Evolutionary conservation across 2,888 invertebrate species (phyloP).

Genomic region (Dolichopus griseipennis): DNA sequence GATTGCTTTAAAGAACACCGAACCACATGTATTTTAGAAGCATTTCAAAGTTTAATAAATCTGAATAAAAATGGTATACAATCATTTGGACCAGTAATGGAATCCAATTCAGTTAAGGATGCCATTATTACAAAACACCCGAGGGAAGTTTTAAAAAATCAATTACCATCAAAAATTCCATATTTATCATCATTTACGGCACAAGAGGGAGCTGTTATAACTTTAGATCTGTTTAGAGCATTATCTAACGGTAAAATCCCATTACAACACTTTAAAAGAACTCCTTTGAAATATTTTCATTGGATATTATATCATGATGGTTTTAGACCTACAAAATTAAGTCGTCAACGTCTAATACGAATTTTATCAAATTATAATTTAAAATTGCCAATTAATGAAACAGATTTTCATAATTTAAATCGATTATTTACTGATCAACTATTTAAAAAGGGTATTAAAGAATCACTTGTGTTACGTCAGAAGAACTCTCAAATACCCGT

Average conservation of each 20-base stretch:
- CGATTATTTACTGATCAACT: background rate
- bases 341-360: background rate
- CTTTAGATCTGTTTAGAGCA: background rate
- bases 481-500: background rate
- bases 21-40: conserved; percentile 45
- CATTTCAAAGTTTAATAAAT: conserved; percentile 42
- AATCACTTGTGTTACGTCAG: background rate
- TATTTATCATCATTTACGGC: background rate
- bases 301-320: background rate
- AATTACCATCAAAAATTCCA: conserved; percentile 53
- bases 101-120: conserved; percentile 43
- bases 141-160: conserved; percentile 48
- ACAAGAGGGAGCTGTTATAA: background rate
- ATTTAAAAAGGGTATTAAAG: conserved; percentile 1
- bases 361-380: background rate
- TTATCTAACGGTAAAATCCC: background rate
- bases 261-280: background rate
- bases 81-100: conserved; percentile 56
- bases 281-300: background rate
- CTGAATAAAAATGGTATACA: conserved; percentile 50
- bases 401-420: background rate
- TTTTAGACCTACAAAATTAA: background rate
- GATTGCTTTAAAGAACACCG: conserved; percentile 53
- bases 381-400: background rate
- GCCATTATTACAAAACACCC: conserved; percentile 59